Base-by-base conservation (phyloP, 1,140 invertebrate genomes). In the Panagrolaimus sp. region DNA sequence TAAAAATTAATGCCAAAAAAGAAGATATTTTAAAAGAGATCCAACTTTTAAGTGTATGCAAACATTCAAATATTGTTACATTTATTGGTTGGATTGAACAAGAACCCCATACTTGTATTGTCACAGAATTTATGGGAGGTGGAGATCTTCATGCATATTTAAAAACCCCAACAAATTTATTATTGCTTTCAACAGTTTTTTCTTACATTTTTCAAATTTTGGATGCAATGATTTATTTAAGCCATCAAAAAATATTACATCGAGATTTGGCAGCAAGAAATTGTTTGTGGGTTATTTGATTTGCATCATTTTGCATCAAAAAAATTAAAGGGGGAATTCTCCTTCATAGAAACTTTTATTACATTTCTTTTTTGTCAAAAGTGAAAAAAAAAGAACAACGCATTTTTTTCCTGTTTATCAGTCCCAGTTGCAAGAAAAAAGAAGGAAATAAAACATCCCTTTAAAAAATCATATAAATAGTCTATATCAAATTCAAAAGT, bases 171-270 rank as follows among this genome's bases (percentile, higher is more conserved):
- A 46, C 10, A 43, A 73, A 75, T 58, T 69, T 73, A 45, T 26
- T 52, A 15, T 9, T 21, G 26, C 8, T 9, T 8, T 26, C 17
- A 84, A 91, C 97, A 84, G 86, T 97, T 15, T 91, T 96, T 8
- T 93, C 91, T 14, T 98, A 95, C 84, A 91, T 93, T 0, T 96
- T 91, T 84, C 94, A 98, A 88, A 90, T 97, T 3, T 93, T 94
- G 1, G 88, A 91, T 72, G 95, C 94, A 63, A 97, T 98, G 94
- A 91, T 96, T 77, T 98, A 96, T 85, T 86, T 98, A 62, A 90
- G 92, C 6, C 93, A 91, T 4, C 89, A 91, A 86, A 88, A 91
- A 89, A 96, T 93, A 82, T 70, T 98, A 47, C 95, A 98, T 84
- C 88, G 95, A 71, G 96, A 98, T 86, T 87, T 99, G 76, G 96